These are phyloP conservation scores for Ischnus inquisitorius DNA, from an alignment of 2,888 invertebrate species.

Conservation along the genomic window DNA sequence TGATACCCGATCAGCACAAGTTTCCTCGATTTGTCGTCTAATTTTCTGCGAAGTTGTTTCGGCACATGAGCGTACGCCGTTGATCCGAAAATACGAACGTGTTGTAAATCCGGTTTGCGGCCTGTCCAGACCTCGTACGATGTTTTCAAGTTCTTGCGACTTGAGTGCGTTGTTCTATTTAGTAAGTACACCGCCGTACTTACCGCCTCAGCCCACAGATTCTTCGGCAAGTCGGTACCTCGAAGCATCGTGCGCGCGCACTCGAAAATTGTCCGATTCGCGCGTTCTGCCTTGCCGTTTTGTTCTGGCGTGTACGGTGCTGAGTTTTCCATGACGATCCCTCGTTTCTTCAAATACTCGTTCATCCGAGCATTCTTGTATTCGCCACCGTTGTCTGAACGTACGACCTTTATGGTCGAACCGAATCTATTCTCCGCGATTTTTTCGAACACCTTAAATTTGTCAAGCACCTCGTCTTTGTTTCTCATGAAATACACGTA, in stretches of 20 bases:
- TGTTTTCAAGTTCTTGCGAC: background rate
- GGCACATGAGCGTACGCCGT: conserved; percentile 51
- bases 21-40: conserved; percentile 32
- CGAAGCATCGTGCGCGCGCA: conserved; percentile 59
- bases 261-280: conserved; percentile 66
- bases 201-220: conserved; percentile 36
- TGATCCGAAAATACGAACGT: conserved; percentile 25
- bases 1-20: conserved; percentile 61
- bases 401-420: conserved; percentile 22
- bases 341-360: conserved; percentile 17
- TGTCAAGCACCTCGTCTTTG: conserved; percentile 46
- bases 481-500: conserved; percentile 58
- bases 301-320: conserved; percentile 46
- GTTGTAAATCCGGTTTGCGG: conserved; percentile 16
- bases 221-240: conserved; percentile 28
- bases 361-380: conserved; percentile 25
- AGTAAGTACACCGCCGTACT: conserved; percentile 35
- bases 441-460: conserved; percentile 44
- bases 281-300: conserved; percentile 65
- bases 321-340: conserved; percentile 24
- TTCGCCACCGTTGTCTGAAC: conserved; percentile 53
- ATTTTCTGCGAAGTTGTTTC: conserved; percentile 57
- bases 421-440: conserved; percentile 49
- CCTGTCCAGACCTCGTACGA: conserved; percentile 22
- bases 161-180: conserved; percentile 9